Conservation (phyloP, 2,888 invertebrate genomes). For the Rhamnusium bicolor region DNA sequence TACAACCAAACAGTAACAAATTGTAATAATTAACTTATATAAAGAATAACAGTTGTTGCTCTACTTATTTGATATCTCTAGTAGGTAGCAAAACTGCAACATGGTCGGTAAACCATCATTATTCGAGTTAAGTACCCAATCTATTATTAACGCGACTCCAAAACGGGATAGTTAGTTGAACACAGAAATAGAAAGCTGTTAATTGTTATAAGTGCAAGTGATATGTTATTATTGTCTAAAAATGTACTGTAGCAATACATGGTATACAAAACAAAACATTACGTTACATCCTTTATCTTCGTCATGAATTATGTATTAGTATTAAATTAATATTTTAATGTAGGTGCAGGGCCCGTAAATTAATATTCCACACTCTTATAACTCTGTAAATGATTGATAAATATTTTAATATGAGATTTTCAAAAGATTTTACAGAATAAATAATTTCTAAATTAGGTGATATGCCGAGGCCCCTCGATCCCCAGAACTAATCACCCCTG, state of each 20-base stretch:
- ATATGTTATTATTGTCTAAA: constrained; percentile 30
- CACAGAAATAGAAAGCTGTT: constrained; percentile 42
- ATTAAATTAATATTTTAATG: background rate
- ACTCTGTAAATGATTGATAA: too few species aligned
- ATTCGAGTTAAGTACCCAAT: constrained; percentile 29
- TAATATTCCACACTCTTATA: too few species aligned
- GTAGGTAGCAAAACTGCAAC: background rate
- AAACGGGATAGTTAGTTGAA: constrained; percentile 22
- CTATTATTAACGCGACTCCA: constrained; percentile 24
- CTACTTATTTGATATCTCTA: constrained; percentile 9
- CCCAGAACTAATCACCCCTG: too few species aligned
- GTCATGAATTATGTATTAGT: constrained; percentile 34
- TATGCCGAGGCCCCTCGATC: too few species aligned
- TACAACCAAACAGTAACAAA: background rate
- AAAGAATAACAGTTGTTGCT: constrained; percentile 27
- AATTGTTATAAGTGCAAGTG: constrained; percentile 37
- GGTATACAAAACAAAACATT: constrained; percentile 30
- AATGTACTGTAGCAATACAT: constrained; percentile 24
- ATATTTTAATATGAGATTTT: too few species aligned
- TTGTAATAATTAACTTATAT: constrained; percentile 7
- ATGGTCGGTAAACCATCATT: constrained; percentile 17
- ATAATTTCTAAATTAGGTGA: too few species aligned
- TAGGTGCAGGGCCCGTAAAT: background rate
- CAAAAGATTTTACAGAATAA: too few species aligned
- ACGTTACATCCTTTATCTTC: constrained; percentile 3